Evolutionary conservation across 1,140 invertebrate genomes (phyloP).

Genomic region (Vanessa tameamea): DNA sequence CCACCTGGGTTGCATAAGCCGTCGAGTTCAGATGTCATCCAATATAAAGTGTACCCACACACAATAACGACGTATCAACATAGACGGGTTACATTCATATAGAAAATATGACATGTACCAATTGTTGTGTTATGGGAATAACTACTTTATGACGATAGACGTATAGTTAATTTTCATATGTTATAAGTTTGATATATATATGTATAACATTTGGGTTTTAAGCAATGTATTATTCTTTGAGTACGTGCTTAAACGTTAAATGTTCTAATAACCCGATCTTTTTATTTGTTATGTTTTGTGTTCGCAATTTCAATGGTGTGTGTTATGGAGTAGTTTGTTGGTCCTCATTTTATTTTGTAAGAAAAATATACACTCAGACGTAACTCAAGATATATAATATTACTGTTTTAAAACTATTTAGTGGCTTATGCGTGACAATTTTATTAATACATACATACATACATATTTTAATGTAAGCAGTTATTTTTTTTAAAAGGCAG

Average conservation of each 20-base stretch:
- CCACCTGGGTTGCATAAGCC: slow-evolving; percentile 52
- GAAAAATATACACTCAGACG: no score
- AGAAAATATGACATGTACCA: slow-evolving; percentile 31
- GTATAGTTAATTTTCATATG: slow-evolving; percentile 14
- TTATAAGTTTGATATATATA: neutral
- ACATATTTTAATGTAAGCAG: no score
- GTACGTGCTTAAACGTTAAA: slow-evolving; percentile 5
- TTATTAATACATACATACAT: no score
- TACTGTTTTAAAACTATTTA: no score
- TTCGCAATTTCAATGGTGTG: no score
- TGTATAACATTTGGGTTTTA: neutral
- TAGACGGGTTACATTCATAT: slow-evolving; percentile 29
- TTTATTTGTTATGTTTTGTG: neutral
- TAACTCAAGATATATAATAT: no score
- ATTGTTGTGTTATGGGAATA: slow-evolving; percentile 14
- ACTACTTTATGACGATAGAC: neutral
- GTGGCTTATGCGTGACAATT: no score
- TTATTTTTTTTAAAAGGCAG: no score
- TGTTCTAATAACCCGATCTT: neutral
- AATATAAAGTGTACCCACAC: slow-evolving; percentile 4
- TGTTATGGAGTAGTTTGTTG: no score
- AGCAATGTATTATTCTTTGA: neutral
- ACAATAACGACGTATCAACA: slow-evolving; percentile 9
- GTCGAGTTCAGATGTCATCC: slow-evolving; percentile 28
- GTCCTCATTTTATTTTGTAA: no score